Conservation (phyloP, 2,888 invertebrate genomes). For the Sympetrum striolatum region DNA sequence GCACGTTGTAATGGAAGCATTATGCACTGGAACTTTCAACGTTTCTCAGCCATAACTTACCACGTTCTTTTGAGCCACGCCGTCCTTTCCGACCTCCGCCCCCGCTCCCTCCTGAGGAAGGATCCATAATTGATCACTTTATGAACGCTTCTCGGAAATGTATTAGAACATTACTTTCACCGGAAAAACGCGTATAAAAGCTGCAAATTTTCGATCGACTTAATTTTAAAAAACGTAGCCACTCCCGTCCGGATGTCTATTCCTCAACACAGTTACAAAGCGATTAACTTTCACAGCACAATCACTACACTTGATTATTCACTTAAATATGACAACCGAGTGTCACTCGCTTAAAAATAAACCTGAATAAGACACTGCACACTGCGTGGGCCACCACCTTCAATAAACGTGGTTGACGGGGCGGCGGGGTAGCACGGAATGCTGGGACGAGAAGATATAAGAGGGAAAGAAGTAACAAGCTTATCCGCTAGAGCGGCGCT, state of each 20-base stretch:
- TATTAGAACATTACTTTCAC: not conserved
- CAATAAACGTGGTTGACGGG: slow-evolving; percentile 21
- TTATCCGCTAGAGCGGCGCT: slow-evolving; percentile 34
- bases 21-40: not conserved
- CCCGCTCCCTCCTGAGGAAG: slow-evolving; percentile 5
- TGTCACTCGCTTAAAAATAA: not conserved
- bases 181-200: not conserved
- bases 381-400: not conserved
- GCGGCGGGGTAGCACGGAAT: not conserved
- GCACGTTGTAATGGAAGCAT: not conserved
- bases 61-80: slow-evolving; percentile 21
- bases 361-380: not conserved
- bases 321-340: not conserved
- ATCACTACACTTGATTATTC: not conserved
- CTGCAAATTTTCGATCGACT: not conserved
- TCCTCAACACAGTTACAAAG: not conserved
- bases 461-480: not conserved
- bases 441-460: slow-evolving; percentile 3
- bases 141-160: not conserved
- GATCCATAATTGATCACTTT: not conserved
- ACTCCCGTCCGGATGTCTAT: not conserved
- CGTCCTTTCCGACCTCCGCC: not conserved
- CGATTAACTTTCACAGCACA: not conserved
- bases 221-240: not conserved
- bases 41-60: not conserved